phyloP scores from a whole-genome alignment of 1,140 invertebrate species.

The Tribolium madens region DNA sequence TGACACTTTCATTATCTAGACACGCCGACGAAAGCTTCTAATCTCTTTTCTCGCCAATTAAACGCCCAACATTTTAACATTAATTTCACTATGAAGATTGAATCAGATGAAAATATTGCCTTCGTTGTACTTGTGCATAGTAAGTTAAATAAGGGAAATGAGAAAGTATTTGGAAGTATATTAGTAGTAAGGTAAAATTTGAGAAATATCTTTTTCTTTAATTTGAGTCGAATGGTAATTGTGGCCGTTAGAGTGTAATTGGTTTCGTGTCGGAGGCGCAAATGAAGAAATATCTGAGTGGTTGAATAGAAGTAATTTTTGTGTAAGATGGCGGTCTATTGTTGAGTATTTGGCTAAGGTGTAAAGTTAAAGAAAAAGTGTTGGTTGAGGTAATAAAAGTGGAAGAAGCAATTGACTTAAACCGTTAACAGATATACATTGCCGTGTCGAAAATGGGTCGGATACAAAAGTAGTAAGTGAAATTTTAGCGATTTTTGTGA shows the following conservation, averaged over 20 bases:
- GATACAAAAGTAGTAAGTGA: constrained; percentile 59
- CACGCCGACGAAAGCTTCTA: constrained; percentile 44
- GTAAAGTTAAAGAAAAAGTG: constrained; percentile 40
- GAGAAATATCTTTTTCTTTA: constrained; percentile 12
- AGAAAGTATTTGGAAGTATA: constrained; percentile 8
- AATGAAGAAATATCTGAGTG: constrained; percentile 29
- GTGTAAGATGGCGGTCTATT: constrained; percentile 4
- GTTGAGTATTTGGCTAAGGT: constrained; percentile 30
- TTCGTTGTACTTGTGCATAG: constrained; percentile 37
- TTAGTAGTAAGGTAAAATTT: neutral
- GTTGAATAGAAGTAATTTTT: constrained; percentile 25
- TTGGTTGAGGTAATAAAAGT: constrained; percentile 38
- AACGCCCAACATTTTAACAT: constrained; percentile 46
- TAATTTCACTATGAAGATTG: constrained; percentile 44
- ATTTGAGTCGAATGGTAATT: constrained; percentile 18
- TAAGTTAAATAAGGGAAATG: constrained; percentile 35
- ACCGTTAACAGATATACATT: constrained; percentile 44
- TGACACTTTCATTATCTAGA: constrained; percentile 46
- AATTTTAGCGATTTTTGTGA: constrained; percentile 59
- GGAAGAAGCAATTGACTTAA: constrained; percentile 36
- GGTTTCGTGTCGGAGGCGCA: constrained; percentile 28
- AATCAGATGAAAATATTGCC: constrained; percentile 43
- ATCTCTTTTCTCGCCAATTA: constrained; percentile 46
- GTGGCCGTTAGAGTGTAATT: constrained; percentile 16
- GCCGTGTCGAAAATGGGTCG: constrained; percentile 23